Conservation (phyloP, 2,113 vertebrate species). For the Centropristis striata region DNA sequence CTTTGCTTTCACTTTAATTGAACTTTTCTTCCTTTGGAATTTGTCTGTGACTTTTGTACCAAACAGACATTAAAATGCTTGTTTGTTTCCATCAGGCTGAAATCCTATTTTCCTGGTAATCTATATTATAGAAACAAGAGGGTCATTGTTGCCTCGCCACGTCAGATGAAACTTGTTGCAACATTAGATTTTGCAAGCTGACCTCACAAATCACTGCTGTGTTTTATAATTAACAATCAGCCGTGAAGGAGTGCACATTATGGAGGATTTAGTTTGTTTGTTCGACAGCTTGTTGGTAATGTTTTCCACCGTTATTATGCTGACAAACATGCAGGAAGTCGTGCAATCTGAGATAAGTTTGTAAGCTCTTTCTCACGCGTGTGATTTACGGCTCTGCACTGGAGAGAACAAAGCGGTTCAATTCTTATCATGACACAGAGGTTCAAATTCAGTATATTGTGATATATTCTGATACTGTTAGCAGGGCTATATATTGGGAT, state of each 20-base stretch:
- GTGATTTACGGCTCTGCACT: no score
- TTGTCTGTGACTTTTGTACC: constrained; percentile 21
- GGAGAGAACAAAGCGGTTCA: no score
- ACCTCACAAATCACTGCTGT: constrained; percentile 25
- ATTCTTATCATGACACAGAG: no score
- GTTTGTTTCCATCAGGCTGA: constrained; percentile 47
- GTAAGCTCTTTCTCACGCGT: not conserved
- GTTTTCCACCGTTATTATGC: constrained; percentile 22
- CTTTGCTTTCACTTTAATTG: not conserved
- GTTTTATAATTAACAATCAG: constrained; percentile 47
- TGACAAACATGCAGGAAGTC: constrained; percentile 13
- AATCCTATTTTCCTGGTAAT: constrained; percentile 63
- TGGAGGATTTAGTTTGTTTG: constrained; percentile 26
- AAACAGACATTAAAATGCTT: constrained; percentile 33
- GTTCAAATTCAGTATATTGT: no score
- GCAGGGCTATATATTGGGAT: no score
- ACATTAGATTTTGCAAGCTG: constrained; percentile 53
- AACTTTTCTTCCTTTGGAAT: constrained; percentile 7
- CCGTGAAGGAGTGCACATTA: constrained; percentile 24
- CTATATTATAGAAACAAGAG: constrained; percentile 67
- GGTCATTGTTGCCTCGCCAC: constrained; percentile 64
- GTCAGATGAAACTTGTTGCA: constrained; percentile 59
- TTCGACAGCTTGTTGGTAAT: constrained; percentile 9
- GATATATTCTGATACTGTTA: no score
- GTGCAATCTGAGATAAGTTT: not conserved